A percentile compares a stretch with the other conserved stretches of the same genome.
Evolutionary conservation across 2,113 vertebrate genomes (phyloP).

Genomic region (Ciconia stormi): DNA sequence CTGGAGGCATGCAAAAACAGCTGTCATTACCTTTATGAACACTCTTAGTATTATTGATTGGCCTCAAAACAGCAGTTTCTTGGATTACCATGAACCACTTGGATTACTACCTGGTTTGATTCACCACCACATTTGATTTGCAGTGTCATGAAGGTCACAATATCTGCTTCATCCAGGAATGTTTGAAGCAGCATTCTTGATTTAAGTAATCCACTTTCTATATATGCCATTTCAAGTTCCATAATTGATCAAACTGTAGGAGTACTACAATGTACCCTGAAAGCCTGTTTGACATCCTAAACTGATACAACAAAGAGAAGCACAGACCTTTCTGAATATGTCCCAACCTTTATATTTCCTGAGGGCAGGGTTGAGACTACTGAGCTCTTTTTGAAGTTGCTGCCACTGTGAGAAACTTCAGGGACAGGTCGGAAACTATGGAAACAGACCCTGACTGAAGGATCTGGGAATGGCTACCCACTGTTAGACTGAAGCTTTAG

Average conservation of each 20-base stretch:
- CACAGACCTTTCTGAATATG: not conserved
- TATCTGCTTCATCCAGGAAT: not conserved
- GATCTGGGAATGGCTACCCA: not conserved
- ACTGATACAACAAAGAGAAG: not conserved
- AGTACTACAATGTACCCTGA: not conserved
- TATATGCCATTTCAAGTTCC: not conserved
- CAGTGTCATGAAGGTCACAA: not conserved
- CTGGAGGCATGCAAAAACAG: not conserved
- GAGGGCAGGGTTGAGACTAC: not conserved
- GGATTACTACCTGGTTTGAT: not conserved
- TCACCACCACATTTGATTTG: not conserved
- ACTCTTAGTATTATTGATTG: not conserved
- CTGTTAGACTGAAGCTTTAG: not conserved
- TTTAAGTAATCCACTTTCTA: not conserved
- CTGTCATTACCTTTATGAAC: not conserved
- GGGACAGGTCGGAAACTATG: not conserved
- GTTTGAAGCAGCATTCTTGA: not conserved
- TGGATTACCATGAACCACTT: not conserved
- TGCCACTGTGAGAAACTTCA: not conserved
- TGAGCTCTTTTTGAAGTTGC: not conserved
- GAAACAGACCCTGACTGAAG: not conserved
- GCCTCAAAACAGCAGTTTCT: not conserved
- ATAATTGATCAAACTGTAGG: not conserved
- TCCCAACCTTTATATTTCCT: not conserved
- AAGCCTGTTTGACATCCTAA: not conserved